Evolutionary conservation across 2,888 invertebrate species (phyloP), one percentile per base, ranked within the genome.

Genomic region (Lissonota sp.): DNA sequence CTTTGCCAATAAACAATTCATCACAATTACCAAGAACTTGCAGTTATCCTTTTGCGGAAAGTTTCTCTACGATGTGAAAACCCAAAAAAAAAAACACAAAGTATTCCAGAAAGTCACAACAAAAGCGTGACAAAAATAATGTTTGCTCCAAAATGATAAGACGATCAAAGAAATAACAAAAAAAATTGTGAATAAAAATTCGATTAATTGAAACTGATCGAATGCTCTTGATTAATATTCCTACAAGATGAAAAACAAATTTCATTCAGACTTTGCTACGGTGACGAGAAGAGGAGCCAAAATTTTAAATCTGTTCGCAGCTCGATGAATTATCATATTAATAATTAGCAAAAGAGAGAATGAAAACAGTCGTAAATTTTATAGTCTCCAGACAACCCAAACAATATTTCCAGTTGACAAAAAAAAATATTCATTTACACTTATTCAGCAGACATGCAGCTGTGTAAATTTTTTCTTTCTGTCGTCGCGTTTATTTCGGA

Each of bases 381-480:
- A 39, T 55, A 16, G 16, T 72, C 69, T 49, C 58, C 67, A 57
- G 80, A 67, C 62, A 62, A 26, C 6, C 49, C 49, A 58, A 51
- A 63, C 51, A 60, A 49, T 71, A 49, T 76, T 44, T 63, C 16
- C 58, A 49, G 44, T 57, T n/a, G n/a, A 49, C n/a, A 44, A 64
- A 66, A 60, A 62, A 53, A 57, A 55, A 51, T n/a, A n/a, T n/a
- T 49, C 49, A 71, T 60, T 16, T 58, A 60, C 37, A 46, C 69
- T 53, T 60, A 62, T 64, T 57, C 37, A 16, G 46, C 60, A 55
- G 70, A 64, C 58, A 26, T 26, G 46, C 78, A 80, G 57, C 72
- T 77, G 80, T 77, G 72, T 72, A 55, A 57, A 77, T 80, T 76
- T 39, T 16, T 67, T n/a, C 62, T 63, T 55, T 71, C 40, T 53